Evolutionary conservation across 1,140 invertebrate species (phyloP).

Genomic region (Trachelipus rathkii): DNA sequence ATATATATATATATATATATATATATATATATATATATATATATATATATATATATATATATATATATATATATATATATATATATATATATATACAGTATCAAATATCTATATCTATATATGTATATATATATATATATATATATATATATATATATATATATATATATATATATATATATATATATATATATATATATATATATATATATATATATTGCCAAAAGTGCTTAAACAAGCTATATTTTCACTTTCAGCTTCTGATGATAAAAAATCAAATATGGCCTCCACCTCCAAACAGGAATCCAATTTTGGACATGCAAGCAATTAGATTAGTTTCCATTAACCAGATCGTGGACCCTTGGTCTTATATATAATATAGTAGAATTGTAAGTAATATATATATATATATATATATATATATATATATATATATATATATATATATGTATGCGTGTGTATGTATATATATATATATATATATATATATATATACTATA

Average conservation of each 20-base stretch:
- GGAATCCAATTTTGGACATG: neutral
- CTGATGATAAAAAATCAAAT: neutral
- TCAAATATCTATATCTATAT: constrained; percentile 28
- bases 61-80: neutral
- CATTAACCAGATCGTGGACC: constrained; percentile 28
- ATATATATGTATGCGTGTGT: no score
- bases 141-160: constrained; percentile 34
- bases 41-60: constrained; percentile 18
- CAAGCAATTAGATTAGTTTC: constrained; percentile 20
- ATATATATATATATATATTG: constrained; percentile 19
- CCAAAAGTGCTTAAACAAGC: neutral
- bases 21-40: constrained; percentile 20
- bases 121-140: constrained; percentile 30
- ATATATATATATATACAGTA: constrained; percentile 27
- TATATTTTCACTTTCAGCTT: neutral
- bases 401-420: no score
- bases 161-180: constrained; percentile 32
- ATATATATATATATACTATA: no score
- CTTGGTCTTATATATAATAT: constrained; percentile 29
- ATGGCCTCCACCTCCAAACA: neutral
- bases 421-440: no score
- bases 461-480: no score
- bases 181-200: constrained; percentile 24
- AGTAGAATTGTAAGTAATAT: constrained; percentile 19
- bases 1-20: neutral